Evolutionary conservation across 2,888 invertebrate species (phyloP), one percentile per base, ranked within the genome.

Genomic region (Catocala sponsa): DNA sequence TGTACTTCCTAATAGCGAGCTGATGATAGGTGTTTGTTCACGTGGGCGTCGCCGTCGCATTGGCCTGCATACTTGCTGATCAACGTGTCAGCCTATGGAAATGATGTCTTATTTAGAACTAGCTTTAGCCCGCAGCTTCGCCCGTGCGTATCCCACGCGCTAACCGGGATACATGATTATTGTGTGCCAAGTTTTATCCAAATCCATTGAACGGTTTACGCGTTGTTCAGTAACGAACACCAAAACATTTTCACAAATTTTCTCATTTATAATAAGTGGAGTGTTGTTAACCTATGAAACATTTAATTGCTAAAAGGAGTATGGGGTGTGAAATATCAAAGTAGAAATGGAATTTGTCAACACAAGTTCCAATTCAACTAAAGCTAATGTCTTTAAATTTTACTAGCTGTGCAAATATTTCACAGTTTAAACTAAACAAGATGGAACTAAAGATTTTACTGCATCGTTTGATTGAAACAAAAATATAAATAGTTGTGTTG

Each of bases 21-120:
- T 76, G 77, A 79, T 81, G 76, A 78, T 81, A 77, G 83, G 81
- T 81, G 78, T 79, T 79, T 71, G 72, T 76, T 65, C 56, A 81
- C 80, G 92, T 92, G 87, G 92, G 92, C n/a, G n/a, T n/a, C n/a
- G n/a, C 74, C 64, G 88, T 87, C 86, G 88, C 88, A 87, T 87
- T 89, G 87, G 89, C 88, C 88, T 89, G 87, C 83, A 89, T 91
- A 71, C 52, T 49, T 80, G 46, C 33, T 25, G 44, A 51, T 65
- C 41, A 67, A 70, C 65, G 65, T 73, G 65, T 46, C 53, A 72
- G 59, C 76, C 70, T 76, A 65, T 70, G 59, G 46, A 47, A 51
- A 55, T 54, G 63, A 62, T 12, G 33, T 4, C 9, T 47, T 25
- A 44, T 12, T 7, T 9, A 25, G 25, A 25, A 47, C 4, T 5